A percentile compares a stretch with the other conserved stretches of the same genome.
These are phyloP conservation scores for Scleropages formosus DNA, from an alignment of 2,797 vertebrate genomes.

Conservation along the genomic window DNA sequence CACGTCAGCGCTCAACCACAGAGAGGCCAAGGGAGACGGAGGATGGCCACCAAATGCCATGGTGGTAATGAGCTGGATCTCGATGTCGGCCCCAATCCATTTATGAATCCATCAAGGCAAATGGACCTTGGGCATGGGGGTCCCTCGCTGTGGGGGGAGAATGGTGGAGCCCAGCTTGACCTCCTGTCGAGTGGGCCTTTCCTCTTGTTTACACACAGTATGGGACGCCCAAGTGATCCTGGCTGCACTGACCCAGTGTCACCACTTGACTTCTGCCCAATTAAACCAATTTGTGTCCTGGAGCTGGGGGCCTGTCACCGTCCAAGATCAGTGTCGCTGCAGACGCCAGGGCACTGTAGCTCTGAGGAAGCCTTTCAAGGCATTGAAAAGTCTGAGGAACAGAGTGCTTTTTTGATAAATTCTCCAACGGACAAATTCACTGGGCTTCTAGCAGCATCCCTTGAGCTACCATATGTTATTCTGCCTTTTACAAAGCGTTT, in stretches of 20 bases:
- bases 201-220: background rate
- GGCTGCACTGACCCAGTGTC: background rate
- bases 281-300: constrained; percentile 12
- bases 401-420: background rate
- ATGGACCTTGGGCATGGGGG: constrained; percentile 20
- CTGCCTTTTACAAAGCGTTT: no score
- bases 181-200: background rate
- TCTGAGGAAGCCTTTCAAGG: background rate
- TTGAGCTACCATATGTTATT: background rate
- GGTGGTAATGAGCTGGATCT: constrained; percentile 23
- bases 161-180: background rate
- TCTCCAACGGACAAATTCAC: background rate
- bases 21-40: constrained; percentile 3
- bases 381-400: background rate
- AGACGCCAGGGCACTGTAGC: background rate
- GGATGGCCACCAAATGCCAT: constrained; percentile 19
- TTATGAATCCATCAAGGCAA: constrained; percentile 25
- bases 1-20: constrained; percentile 17
- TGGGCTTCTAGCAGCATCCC: background rate
- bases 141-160: background rate
- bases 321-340: background rate
- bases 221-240: background rate
- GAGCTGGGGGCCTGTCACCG: background rate
- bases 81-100: constrained; percentile 20
- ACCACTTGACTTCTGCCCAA: constrained; percentile 7